Evolutionary conservation across 2,113 vertebrate species (phyloP).

Genomic region (Propithecus coquereli): DNA sequence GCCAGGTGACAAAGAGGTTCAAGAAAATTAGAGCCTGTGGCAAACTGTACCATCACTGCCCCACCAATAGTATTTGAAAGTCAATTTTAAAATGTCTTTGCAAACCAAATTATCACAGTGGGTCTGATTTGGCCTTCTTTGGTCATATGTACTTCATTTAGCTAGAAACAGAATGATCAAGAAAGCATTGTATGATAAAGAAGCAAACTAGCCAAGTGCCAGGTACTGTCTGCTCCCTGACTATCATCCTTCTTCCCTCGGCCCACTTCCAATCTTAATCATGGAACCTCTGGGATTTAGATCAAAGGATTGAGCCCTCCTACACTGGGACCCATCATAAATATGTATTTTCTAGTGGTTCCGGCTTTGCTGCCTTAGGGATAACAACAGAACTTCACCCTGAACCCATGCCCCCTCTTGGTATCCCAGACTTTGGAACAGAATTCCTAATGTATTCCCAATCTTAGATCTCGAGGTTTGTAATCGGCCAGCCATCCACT

Average conservation of each 20-base stretch:
- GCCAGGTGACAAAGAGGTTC: neutral
- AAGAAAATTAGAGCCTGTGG: neutral
- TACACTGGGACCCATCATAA: neutral
- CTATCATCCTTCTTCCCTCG: neutral
- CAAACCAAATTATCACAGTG: constrained; percentile 32
- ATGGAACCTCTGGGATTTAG: neutral
- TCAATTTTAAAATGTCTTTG: constrained; percentile 26
- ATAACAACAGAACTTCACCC: neutral
- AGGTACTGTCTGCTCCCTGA: neutral
- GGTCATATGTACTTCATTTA: neutral
- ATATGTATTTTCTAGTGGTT: neutral
- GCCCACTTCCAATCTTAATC: neutral
- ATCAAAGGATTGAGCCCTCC: neutral
- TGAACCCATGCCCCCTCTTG: neutral
- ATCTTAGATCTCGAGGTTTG: neutral
- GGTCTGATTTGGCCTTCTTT: neutral
- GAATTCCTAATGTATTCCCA: neutral
- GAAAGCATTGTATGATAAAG: neutral
- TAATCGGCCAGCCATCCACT: neutral
- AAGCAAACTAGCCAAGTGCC: neutral
- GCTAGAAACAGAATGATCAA: neutral
- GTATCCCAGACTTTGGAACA: neutral
- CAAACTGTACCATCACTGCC: neutral
- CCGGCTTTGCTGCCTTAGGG: neutral
- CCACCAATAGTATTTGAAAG: constrained; percentile 19